A percentile compares a stretch with the other conserved stretches of the same genome.
Conservation (phyloP, 1,140 invertebrate genomes). For the Eriocheir sinensis region DNA sequence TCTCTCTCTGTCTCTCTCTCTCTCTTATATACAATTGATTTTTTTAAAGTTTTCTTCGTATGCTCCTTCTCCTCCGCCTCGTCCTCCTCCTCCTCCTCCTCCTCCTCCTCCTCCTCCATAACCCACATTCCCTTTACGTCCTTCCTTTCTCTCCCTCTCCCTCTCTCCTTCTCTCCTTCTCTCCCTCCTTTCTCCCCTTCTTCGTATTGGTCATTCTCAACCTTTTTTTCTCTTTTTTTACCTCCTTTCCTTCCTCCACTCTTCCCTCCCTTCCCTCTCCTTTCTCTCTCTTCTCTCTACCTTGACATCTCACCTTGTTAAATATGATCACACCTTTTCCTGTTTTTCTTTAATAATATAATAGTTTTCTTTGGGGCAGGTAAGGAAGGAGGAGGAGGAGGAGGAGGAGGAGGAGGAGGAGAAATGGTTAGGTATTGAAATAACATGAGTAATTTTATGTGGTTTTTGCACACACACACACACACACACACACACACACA, state of each 20-base stretch:
- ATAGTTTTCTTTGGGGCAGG: neutral
- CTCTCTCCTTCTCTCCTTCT: neutral
- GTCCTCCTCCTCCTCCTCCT: neutral
- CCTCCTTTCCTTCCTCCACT: too few species aligned
- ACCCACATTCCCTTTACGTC: neutral
- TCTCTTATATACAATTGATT: neutral
- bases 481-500: constrained; percentile 5
- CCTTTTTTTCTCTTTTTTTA: too few species aligned
- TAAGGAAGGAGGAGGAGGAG: neutral
- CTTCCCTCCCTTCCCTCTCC: neutral
- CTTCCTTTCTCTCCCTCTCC: too few species aligned
- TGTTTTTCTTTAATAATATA: neutral
- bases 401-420: neutral
- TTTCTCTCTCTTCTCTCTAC: neutral
- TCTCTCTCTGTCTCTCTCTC: neutral
- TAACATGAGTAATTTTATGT: too few species aligned
- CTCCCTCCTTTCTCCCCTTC: neutral
- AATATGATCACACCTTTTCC: neutral
- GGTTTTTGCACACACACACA: constrained; percentile 22
- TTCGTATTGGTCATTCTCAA: too few species aligned
- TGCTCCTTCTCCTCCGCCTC: neutral
- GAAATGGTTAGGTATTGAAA: neutral
- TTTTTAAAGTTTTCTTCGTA: neutral
- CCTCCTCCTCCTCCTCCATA: too few species aligned
- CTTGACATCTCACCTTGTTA: constrained; percentile 22